Percentiles rank a stretch among this genome's conserved stretches.
Evolutionary conservation across 1,140 invertebrate species (phyloP).

Genomic region (Drosophila ohnishii): DNA sequence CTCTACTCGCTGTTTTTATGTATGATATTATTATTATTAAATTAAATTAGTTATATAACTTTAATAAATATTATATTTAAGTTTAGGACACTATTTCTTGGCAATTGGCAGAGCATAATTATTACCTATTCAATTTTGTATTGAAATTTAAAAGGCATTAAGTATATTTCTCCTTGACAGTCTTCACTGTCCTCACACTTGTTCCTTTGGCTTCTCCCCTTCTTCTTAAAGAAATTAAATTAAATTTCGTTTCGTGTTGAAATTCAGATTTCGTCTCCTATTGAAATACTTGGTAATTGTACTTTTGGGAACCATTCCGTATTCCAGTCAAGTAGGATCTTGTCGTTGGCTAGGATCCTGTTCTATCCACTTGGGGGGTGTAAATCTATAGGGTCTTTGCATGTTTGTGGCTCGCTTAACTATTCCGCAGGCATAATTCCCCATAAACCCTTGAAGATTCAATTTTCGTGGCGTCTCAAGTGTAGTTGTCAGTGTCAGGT

Average conservation of each 20-base stretch:
- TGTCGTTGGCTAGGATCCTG: slow-evolving; percentile 7
- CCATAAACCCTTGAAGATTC: slow-evolving; percentile 20
- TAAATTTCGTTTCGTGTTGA: slow-evolving; percentile 31
- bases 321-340: slow-evolving; percentile 18
- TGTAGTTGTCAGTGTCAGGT: slow-evolving; percentile 32
- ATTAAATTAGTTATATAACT: background rate
- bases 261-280: slow-evolving; percentile 38
- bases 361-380: slow-evolving; percentile 24
- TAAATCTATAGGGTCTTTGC: background rate
- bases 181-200: slow-evolving; percentile 36
- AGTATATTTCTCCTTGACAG: background rate
- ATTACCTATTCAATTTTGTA: background rate
- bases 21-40: background rate
- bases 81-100: background rate
- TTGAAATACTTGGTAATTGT: slow-evolving; percentile 39
- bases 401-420: slow-evolving; percentile 33
- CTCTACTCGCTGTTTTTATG: background rate
- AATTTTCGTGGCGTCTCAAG: slow-evolving; percentile 31
- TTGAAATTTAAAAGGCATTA: no score
- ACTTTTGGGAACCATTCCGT: slow-evolving; percentile 21
- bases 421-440: slow-evolving; percentile 42
- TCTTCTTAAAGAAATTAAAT: background rate
- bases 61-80: background rate
- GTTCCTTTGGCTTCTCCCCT: background rate
- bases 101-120: background rate